Evolutionary conservation across 2,797 vertebrate genomes (phyloP), one percentile per base, ranked within the genome.

Genomic region (Propithecus perrieri): DNA sequence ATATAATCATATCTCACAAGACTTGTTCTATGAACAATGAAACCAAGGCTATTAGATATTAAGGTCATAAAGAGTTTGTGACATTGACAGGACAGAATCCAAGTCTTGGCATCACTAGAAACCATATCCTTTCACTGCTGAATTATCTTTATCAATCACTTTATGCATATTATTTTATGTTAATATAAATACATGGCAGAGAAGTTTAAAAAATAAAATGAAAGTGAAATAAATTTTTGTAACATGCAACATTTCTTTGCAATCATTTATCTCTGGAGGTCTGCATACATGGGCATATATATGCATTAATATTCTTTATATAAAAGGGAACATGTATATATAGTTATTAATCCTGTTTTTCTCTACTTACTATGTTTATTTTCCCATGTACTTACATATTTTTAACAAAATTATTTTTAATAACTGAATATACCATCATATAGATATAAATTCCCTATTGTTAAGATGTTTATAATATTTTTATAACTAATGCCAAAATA

Each of bases 401-500:
- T 87, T 78, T 74, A 75, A 67, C 57, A 87, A 85, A 91, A 41
- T 79, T 86, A 72, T 85, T 78, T 96, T 94, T 89, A 86, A 92
- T 63, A 41, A 76, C 24, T 59, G 24, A 78, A 71, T 87, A 79
- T 53, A 81, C 14, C 20, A 91, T 57, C 71, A 96, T n/a, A 55
- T 50, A 93, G 30, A 43, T 74, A 30, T 46, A n/a, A 48, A 75
- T 55, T 71, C 13, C 9, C 12, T 92, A 83, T 10, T 76, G 48
- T 48, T 95, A 72, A 18, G 26, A 35, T 65, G 8, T 33, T 95
- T 38, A 65, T 4, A 79, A 30, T 14, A 65, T 89, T 93, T 89
- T 76, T 72, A 94, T 81, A 96, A 91, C 12, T 59, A 93, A 89
- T 95, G 33, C 15, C 65, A 14, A 71, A 79, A 83, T 78, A 89